Evolutionary conservation across 1,140 invertebrate genomes (phyloP), one percentile per base, ranked within the genome.

Genomic region (Trachelipus rathkii): DNA sequence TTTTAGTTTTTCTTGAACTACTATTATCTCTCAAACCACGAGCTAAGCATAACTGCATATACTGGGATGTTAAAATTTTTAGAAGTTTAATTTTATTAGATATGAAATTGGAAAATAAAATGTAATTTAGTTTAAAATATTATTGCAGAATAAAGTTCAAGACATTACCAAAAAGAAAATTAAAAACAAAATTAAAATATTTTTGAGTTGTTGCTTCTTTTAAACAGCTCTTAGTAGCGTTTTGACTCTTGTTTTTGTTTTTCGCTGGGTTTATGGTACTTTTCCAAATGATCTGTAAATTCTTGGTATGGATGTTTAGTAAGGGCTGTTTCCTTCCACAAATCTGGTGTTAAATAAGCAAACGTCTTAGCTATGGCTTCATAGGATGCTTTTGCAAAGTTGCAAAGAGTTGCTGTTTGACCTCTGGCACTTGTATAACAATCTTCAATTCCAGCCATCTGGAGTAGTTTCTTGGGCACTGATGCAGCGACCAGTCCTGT

Each of bases 401-500:
- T 99, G 81, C 97, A 98, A 78, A 99, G 89, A 33, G 98, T 99
- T 77, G 95, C 95, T 78, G 98, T 99, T 23, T 95, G 95, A 46
- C 97, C 98, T 85, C 94, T 89, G 74, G 96, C 95, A 24, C 95
- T 96, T 15, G 97, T 99, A 86, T 99, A 99, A 84, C 97, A 99
- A 87, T 99, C 97, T 83, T 99, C 95, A 85, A 99, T 98, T 87
- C 97, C 97, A 85, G 97, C 96, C 97, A 99, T 99, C 83, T 94
- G 93, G 74, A 99, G 88, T 23, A 99, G 87, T 85, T 99, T 99
- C 88, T 99, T 99, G 15, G 98, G 97, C 9, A 99, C 97, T 71
- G 97, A 97, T 71, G 98, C 98, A 81, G 96, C 98, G 15, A 99
- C 98, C 86, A 99, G 98, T 76, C 98, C 98, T 82, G 98, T 99